Percentiles rank a stretch among this genome's conserved stretches.
phyloP scores from a whole-genome alignment of 1,140 invertebrate species.

The Octopus sinensis region DNA sequence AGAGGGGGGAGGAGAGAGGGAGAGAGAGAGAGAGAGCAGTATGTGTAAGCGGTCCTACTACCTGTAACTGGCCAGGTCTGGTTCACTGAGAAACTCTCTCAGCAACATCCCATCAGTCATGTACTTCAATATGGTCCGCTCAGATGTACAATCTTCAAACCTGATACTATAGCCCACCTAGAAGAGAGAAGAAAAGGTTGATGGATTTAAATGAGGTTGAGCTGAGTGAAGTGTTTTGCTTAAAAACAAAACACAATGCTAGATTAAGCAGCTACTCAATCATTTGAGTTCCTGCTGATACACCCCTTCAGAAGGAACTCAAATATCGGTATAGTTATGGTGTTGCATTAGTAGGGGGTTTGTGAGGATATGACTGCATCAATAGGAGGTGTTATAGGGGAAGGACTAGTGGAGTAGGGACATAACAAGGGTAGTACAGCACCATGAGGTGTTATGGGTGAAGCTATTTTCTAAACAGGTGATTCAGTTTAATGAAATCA shows the following conservation, averaged over 20 bases:
- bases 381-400: too few relatives aligned
- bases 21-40: background rate
- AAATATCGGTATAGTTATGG: too few relatives aligned
- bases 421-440: too few relatives aligned
- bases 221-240: too few relatives aligned
- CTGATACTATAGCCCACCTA: constrained; percentile 76
- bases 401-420: too few relatives aligned
- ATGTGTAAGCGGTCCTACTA: constrained; percentile 25
- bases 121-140: constrained; percentile 85
- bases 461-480: too few relatives aligned
- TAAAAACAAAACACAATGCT: background rate
- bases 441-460: too few relatives aligned
- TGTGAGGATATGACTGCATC: too few relatives aligned
- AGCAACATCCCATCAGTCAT: constrained; percentile 99
- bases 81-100: constrained; percentile 94
- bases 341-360: too few relatives aligned
- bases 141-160: constrained; percentile 78
- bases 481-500: too few relatives aligned
- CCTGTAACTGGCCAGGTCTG: constrained; percentile 86
- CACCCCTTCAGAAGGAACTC: too few relatives aligned
- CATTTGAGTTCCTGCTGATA: background rate
- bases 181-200: constrained; percentile 20
- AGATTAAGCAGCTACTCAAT: background rate
- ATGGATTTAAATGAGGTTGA: too few relatives aligned
- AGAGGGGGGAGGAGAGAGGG: background rate